These are phyloP conservation scores for Trypoxylon attenuatum DNA, from an alignment of 2,888 invertebrate genomes.

Conservation along the genomic window DNA sequence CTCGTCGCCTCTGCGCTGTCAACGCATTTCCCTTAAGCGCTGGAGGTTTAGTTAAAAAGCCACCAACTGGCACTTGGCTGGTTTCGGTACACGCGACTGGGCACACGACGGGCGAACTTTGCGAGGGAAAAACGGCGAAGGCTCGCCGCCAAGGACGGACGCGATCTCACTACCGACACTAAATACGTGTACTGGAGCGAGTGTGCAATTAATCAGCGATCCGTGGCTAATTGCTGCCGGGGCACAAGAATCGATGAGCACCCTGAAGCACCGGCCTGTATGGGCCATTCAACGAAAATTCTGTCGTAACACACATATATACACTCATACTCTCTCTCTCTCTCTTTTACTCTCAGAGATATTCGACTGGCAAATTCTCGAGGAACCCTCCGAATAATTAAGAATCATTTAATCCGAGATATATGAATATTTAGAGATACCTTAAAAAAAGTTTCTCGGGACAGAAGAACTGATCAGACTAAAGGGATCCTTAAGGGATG, in stretches of 20 bases:
- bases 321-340: too few species aligned
- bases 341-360: too few species aligned
- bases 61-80: slow-evolving; percentile 15
- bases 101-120: slow-evolving; percentile 36
- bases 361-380: too few species aligned
- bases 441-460: too few species aligned
- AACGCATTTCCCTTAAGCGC: slow-evolving; percentile 19
- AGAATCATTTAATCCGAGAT: too few species aligned
- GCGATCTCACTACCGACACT: slow-evolving; percentile 44
- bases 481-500: too few species aligned
- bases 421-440: too few species aligned
- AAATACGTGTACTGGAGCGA: slow-evolving; percentile 49
- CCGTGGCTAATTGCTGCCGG: slow-evolving; percentile 46
- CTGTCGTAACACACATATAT: too few species aligned
- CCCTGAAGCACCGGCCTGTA: slow-evolving; percentile 33
- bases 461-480: too few species aligned
- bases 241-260: slow-evolving; percentile 48
- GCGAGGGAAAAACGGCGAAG: slow-evolving; percentile 28
- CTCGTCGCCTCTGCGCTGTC: background rate
- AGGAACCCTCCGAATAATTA: too few species aligned
- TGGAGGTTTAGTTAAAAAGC: slow-evolving; percentile 26
- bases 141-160: slow-evolving; percentile 33
- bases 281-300: slow-evolving; percentile 48
- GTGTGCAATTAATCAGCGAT: slow-evolving; percentile 53
- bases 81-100: slow-evolving; percentile 33